Evolutionary conservation across 2,113 vertebrate species (phyloP), one percentile per base, ranked within the genome.

Genomic region (Lepus americanus): DNA sequence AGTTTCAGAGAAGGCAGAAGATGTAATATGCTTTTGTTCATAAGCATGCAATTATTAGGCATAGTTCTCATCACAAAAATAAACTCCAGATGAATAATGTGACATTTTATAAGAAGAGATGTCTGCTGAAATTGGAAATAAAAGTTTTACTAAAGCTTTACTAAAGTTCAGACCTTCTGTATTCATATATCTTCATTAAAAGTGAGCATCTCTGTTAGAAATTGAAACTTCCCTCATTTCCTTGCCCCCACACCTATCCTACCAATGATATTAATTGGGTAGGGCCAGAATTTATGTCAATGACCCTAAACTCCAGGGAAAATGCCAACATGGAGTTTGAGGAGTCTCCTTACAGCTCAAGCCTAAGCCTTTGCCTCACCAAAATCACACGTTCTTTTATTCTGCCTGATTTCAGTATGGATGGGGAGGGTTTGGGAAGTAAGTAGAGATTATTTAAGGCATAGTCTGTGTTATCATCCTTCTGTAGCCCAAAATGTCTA

Each of bases 91-190:
- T 77, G 76, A 69, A 93, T 70, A 94, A 23, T 16, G 1, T 59
- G 44, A 86, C 51, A 91, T 83, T 91, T 79, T 80, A 76, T 74
- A 94, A 63, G 87, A 92, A 89, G 51, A 84, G 90, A 74, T 93
- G 61, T 4, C 66, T 95, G 44, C 16, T 79, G 8, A 87, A 25
- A 6, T 80, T 76, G 29, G 19, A 79, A 94, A 85, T 84, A 59
- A 70, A 63, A 74, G 12, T 82, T 20, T 44, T 44, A 44, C 6
- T 44, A 44, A 44, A 12, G 2, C 79, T n/a, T 53, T 67, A 55
- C 64, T 27, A 55, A 6, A 70, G 20, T 31, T 96, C 59, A 39
- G 69, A 84, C 0, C 22, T 77, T 79, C 86, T 73, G 51, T 27
- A 39, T 0, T 4, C 10, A 69, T 11, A 23, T 55, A 79, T 36